phyloP scores from a whole-genome alignment of 2,113 vertebrate species.

The Anarrhichthys ocellatus region DNA sequence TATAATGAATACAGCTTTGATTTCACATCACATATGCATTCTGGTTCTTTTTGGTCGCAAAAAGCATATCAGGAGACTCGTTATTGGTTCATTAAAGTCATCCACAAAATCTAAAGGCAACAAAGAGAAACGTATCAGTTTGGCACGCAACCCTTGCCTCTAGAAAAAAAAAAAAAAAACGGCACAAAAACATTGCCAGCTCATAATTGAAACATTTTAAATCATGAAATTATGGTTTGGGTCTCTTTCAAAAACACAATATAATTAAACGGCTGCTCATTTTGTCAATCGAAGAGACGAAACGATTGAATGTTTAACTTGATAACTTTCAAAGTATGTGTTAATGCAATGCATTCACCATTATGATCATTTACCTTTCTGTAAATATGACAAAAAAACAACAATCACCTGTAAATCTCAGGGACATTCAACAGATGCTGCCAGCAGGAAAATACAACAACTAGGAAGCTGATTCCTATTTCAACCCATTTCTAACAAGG shows the following conservation, averaged over 20 bases:
- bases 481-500: neutral
- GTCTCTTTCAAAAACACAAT: neutral
- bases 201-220: too few relatives aligned
- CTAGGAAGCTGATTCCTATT: neutral
- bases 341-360: neutral
- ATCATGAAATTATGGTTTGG: neutral
- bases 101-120: neutral
- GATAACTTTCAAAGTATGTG: neutral
- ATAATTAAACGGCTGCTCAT: neutral
- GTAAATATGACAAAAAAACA: neutral
- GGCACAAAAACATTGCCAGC: neutral
- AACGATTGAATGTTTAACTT: neutral
- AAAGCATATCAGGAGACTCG: neutral
- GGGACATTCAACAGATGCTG: constrained; percentile 3
- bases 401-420: neutral
- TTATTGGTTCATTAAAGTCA: too few relatives aligned
- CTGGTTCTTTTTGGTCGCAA: neutral
- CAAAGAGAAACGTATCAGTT: neutral
- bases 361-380: too few relatives aligned
- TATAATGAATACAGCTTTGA: neutral
- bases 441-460: neutral
- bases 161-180: too few relatives aligned
- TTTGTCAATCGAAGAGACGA: neutral
- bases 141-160: neutral
- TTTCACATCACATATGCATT: neutral